Evolutionary conservation across 37 sponge, comb jelly and placozoan species (phyloP).

Genomic region (Dysidea cf. avara): DNA sequence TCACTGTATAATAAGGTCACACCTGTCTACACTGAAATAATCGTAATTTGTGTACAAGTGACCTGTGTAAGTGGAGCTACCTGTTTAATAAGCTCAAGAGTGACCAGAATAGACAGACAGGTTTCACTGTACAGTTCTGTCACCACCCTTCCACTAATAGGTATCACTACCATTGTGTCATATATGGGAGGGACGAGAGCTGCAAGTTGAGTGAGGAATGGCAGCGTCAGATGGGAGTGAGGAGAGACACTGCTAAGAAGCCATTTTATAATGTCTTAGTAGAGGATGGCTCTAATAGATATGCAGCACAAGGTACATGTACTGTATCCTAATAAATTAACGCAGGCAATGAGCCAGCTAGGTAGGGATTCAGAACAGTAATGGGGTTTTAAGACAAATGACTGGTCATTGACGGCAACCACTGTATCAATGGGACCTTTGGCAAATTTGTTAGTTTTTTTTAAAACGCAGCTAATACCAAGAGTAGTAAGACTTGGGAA

Average conservation of each 20-base stretch:
- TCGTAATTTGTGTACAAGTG: too few relatives aligned
- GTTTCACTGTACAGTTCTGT: background rate
- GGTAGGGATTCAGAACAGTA: too few relatives aligned
- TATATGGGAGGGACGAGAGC: slow-evolving; percentile 76
- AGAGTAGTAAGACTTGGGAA: too few relatives aligned
- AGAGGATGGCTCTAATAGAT: slow-evolving; percentile 72
- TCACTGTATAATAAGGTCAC: too few relatives aligned
- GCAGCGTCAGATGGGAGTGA: slow-evolving; percentile 77
- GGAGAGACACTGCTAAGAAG: slow-evolving; percentile 25
- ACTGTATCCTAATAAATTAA: background rate
- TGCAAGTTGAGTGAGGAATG: slow-evolving; percentile 69
- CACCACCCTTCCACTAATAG: background rate
- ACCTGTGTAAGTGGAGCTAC: too few relatives aligned
- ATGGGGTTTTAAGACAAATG: too few relatives aligned
- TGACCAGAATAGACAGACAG: background rate
- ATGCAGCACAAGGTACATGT: slow-evolving; percentile 83
- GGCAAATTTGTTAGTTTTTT: too few relatives aligned
- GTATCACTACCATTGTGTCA: slow-evolving; percentile 80
- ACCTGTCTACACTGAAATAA: too few relatives aligned
- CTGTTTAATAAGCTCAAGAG: background rate
- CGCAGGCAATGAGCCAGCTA: background rate
- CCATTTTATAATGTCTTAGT: slow-evolving; percentile 87
- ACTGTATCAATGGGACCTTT: too few relatives aligned
- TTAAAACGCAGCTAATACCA: too few relatives aligned
- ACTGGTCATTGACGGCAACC: too few relatives aligned